A percentile compares a stretch with the other conserved stretches of the same genome.
Conservation (phyloP, 2,113 vertebrate species). For the Poeciliopsis retropinna region DNA sequence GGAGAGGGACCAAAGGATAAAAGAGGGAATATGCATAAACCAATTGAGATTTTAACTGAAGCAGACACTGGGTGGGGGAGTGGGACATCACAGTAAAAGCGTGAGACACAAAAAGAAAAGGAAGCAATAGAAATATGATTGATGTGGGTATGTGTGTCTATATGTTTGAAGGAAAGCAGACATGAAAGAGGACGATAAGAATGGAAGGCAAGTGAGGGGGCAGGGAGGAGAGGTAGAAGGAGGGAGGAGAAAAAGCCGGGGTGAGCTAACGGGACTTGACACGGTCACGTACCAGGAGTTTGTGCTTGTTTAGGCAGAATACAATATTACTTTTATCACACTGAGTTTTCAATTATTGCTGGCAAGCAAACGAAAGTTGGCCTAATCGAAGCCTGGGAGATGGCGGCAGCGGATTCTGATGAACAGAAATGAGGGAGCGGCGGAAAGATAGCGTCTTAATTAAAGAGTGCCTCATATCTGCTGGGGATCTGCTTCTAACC, state of each 20-base stretch:
- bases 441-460: slow-evolving; percentile 68
- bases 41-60: slow-evolving; percentile 64
- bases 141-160: slow-evolving; percentile 22
- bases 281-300: slow-evolving; percentile 54
- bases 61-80: slow-evolving; percentile 50
- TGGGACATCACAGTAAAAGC: slow-evolving; percentile 48
- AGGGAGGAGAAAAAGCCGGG: slow-evolving; percentile 11
- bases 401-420: slow-evolving; percentile 18
- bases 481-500: slow-evolving; percentile 64
- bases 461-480: slow-evolving; percentile 65
- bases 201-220: slow-evolving; percentile 34
- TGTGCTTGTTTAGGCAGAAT: slow-evolving; percentile 59
- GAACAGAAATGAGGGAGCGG: slow-evolving; percentile 32
- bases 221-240: slow-evolving; percentile 34
- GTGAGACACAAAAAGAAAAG: slow-evolving; percentile 38
- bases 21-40: slow-evolving; percentile 60
- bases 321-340: slow-evolving; percentile 58
- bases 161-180: slow-evolving; percentile 34
- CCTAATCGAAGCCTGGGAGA: slow-evolving; percentile 46
- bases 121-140: slow-evolving; percentile 45
- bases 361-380: slow-evolving; percentile 47
- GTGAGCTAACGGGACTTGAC: slow-evolving; percentile 38
- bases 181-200: slow-evolving; percentile 63
- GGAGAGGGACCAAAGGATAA: slow-evolving; percentile 48
- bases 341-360: slow-evolving; percentile 69